Base-by-base conservation (phyloP, 2,113 vertebrate genomes). In the Campylomormyrus tamandua region DNA sequence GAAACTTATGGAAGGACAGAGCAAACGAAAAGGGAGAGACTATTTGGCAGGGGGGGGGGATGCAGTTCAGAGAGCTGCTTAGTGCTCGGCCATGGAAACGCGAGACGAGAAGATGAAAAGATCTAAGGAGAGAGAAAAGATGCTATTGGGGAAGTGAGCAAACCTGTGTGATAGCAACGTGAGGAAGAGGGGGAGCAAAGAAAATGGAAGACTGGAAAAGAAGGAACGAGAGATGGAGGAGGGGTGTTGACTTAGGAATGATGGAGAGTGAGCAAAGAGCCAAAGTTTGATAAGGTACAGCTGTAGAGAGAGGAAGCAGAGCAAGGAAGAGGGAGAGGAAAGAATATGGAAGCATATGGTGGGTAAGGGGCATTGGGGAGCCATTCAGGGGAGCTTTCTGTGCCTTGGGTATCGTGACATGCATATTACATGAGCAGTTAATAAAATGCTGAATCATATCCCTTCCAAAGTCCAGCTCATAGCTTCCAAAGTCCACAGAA, bases 241-340 rank as follows among this genome's bases (percentile, higher is more conserved):
- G 24, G 53, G 21, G 45, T 21, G n/a, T 83, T 80, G 93, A 88
- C 91, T 45, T 62, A 93, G 53, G 83, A 88, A 91, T 90, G 90
- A 93, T 93, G 93, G 90, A 90, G 93, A 93, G 90, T 92, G 92
- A 92, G 92, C 88, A 9, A 50, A 83, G 90, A 89, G 92, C 94
- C 93, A 92, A 87, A 87, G 88, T 49, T 91, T 95, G 94, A 95
- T 94, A 94, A 92, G 92, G 91, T 92, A 89, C 95, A 95, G 95
- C 95, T 95, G 94, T 93, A 87, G 91, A 92, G 87, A 90, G 89
- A 88, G 89, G 13, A 89, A 31, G 86, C 31, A 35, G 27, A 50
- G 48, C 17, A 3, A 13, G 83, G 45, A 21, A 45, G 62, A 31
- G 9, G 39, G 70, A 35, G 0, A 39, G 50, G 46, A 31, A 11